phyloP scores from a whole-genome alignment of 2,888 invertebrate species.

The Ichneumoninae sp. region DNA sequence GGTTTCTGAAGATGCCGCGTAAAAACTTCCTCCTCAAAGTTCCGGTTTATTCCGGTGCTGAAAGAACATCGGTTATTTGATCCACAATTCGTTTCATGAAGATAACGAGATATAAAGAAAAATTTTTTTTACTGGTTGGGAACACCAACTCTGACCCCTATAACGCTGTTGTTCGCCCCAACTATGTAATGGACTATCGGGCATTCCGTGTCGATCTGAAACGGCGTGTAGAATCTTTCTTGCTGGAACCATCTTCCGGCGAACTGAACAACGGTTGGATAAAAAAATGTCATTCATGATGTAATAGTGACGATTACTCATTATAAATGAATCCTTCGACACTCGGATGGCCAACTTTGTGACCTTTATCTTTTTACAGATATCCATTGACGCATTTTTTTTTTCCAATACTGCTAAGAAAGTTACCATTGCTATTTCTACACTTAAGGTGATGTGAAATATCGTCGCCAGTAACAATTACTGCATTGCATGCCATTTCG shows the following conservation, averaged over 20 bases:
- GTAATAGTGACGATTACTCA: too few species aligned
- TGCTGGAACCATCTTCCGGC: constrained; percentile 92
- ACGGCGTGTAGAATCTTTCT: constrained; percentile 90
- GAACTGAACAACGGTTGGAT: constrained; percentile 85
- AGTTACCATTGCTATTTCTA: too few species aligned
- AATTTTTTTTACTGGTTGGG: not conserved
- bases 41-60: not conserved
- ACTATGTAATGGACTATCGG: constrained; percentile 88
- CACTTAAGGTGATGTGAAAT: too few species aligned
- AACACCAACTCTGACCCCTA: too few species aligned
- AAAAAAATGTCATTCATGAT: not conserved
- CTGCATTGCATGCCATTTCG: too few species aligned
- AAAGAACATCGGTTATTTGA: not conserved
- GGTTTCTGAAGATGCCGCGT: not conserved
- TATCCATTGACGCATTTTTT: too few species aligned
- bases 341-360: too few species aligned
- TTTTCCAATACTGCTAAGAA: too few species aligned
- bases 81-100: not conserved
- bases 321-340: not conserved
- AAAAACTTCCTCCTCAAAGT: too few species aligned
- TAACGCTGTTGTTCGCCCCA: constrained; percentile 26
- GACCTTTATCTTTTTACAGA: too few species aligned
- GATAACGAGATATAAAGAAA: not conserved
- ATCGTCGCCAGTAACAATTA: too few species aligned
- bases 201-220: constrained; percentile 90